phyloP scores from a whole-genome alignment of 2,797 vertebrate species.

The Thaleichthys pacificus region DNA sequence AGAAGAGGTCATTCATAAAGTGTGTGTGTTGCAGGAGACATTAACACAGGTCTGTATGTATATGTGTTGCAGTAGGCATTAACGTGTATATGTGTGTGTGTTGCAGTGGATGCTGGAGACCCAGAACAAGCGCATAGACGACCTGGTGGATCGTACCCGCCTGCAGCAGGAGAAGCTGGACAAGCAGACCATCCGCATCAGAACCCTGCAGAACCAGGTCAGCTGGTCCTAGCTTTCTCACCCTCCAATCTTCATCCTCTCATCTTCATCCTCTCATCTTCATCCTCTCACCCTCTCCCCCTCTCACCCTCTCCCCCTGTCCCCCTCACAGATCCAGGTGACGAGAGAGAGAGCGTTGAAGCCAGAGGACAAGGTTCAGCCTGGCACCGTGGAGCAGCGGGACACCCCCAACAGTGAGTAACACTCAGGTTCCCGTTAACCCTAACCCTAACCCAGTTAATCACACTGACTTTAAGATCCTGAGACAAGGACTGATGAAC shows the following conservation, averaged over 20 bases:
- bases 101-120: constrained; percentile 82
- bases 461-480: constrained; percentile 41
- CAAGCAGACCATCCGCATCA: constrained; percentile 90
- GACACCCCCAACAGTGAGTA: constrained; percentile 74
- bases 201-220: constrained; percentile 87
- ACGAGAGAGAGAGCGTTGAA: constrained; percentile 52
- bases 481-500: constrained; percentile 42
- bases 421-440: constrained; percentile 19
- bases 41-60: no score
- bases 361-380: constrained; percentile 36
- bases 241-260: no score
- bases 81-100: background rate
- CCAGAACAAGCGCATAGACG: constrained; percentile 86
- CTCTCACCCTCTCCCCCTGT: no score
- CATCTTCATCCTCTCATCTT: no score
- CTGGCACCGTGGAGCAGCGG: constrained; percentile 57
- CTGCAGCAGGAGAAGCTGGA: constrained; percentile 92
- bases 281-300: no score
- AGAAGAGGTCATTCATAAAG: no score
- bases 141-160: constrained; percentile 86
- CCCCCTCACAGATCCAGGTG: constrained; percentile 63
- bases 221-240: background rate
- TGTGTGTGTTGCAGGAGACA: no score
- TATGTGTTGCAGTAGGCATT: background rate
- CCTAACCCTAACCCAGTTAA: constrained; percentile 26